phyloP scores from a whole-genome alignment of 2,113 vertebrate species.

The Melanerpes aurifrons region DNA sequence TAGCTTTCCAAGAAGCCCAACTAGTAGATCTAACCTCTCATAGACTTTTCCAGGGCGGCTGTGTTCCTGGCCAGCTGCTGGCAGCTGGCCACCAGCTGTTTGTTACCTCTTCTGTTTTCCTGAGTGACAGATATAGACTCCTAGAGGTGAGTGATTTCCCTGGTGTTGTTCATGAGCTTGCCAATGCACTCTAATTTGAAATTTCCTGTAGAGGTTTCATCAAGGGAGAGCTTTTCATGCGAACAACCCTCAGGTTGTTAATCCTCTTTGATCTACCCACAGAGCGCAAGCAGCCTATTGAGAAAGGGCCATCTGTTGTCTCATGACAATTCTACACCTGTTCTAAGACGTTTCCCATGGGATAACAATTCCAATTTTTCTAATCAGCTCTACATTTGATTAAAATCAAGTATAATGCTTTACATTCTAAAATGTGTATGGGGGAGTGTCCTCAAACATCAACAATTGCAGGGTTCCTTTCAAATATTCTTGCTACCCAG shows the following conservation, averaged over 20 bases:
- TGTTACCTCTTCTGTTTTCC: not conserved
- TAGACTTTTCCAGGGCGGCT: not conserved
- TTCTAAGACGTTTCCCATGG: not conserved
- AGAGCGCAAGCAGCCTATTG: accelerated
- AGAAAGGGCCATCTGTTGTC: not conserved
- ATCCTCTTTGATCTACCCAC: not conserved
- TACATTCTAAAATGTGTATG: not conserved
- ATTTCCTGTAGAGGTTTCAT: not conserved
- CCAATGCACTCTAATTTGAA: not conserved
- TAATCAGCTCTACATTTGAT: not conserved
- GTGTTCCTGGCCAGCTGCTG: not conserved
- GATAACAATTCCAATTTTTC: not conserved
- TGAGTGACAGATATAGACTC: conserved; percentile 14
- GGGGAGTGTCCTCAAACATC: not conserved
- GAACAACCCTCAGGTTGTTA: not conserved
- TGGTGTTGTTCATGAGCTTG: not conserved
- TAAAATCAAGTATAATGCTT: not conserved
- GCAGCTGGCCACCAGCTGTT: not conserved
- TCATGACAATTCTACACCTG: not conserved
- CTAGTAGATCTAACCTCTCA: not conserved
- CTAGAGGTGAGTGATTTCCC: not conserved
- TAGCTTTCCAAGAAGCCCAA: not conserved
- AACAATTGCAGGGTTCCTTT: not conserved
- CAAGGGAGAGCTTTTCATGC: accelerated
- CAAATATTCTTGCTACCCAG: not conserved